Percentiles rank a stretch among this genome's conserved stretches.
Evolutionary conservation across 2,888 invertebrate genomes (phyloP).

Genomic region (Netelia melanura): DNA sequence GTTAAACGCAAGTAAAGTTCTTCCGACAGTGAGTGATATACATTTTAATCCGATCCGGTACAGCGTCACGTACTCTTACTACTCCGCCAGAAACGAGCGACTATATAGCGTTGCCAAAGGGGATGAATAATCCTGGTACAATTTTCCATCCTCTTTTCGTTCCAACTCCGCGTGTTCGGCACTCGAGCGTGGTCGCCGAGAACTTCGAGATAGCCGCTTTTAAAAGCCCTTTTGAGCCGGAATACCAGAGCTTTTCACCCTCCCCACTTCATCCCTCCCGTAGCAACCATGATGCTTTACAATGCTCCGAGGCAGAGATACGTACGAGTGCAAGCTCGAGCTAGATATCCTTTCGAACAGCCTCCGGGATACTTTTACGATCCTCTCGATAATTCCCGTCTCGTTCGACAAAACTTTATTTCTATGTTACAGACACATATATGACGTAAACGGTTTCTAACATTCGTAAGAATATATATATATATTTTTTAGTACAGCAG

Average conservation of each 20-base stretch:
- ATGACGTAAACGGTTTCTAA: neutral
- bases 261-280: neutral
- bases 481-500: neutral
- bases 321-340: neutral
- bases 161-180: neutral
- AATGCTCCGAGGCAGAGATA: conserved; percentile 7
- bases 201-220: conserved; percentile 36
- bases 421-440: neutral
- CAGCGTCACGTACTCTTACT: neutral
- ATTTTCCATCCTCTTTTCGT: conserved; percentile 10
- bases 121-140: conserved; percentile 15
- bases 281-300: neutral
- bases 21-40: neutral
- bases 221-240: conserved; percentile 28
- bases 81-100: neutral
- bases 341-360: conserved; percentile 17
- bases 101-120: neutral
- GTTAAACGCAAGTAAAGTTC: neutral
- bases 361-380: conserved; percentile 47
- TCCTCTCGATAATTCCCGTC: conserved; percentile 48
- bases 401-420: conserved; percentile 38
- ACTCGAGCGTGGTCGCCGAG: conserved; percentile 10
- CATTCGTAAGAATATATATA: neutral
- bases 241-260: conserved; percentile 12
- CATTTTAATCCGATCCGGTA: neutral